Percentiles rank a stretch among this genome's conserved stretches.
phyloP scores from a whole-genome alignment of 2,888 invertebrate genomes.

The Rosalia funebris region DNA sequence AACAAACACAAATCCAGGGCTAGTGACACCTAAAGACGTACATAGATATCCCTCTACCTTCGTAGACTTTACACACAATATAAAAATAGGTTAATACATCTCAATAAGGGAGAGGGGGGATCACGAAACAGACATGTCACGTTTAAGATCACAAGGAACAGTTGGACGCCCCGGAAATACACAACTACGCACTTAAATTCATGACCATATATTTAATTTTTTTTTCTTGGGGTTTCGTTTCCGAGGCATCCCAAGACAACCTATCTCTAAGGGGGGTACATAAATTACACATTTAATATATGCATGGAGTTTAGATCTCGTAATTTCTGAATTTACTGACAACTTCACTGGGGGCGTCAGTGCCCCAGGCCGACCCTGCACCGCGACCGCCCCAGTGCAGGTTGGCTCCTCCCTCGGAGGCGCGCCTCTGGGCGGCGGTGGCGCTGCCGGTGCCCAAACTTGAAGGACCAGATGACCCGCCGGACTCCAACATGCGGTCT shows the following conservation, averaged over 20 bases:
- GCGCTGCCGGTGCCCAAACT: slow-evolving; percentile 67
- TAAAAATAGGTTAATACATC: too few relatives aligned
- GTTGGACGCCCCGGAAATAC: too few relatives aligned
- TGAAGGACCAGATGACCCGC: slow-evolving; percentile 70
- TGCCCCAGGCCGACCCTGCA: slow-evolving; percentile 70
- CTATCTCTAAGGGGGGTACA: background rate
- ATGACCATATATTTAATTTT: too few relatives aligned
- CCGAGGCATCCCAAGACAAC: background rate
- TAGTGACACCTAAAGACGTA: too few relatives aligned
- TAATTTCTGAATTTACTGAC: slow-evolving; percentile 91
- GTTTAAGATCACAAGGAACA: too few relatives aligned
- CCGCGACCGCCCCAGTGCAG: slow-evolving; percentile 72
- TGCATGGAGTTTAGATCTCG: slow-evolving; percentile 77
- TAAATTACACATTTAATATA: background rate
- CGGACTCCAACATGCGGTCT: slow-evolving; percentile 82
- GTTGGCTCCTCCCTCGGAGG: slow-evolving; percentile 89
- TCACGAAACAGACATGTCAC: too few relatives aligned
- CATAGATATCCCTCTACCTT: too few relatives aligned
- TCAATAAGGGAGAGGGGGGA: too few relatives aligned
- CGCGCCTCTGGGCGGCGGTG: slow-evolving; percentile 74
- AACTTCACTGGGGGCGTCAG: slow-evolving; percentile 81
- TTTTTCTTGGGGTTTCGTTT: too few relatives aligned
- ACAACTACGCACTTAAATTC: too few relatives aligned
- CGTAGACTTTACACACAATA: too few relatives aligned
- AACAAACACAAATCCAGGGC: too few relatives aligned